A percentile compares a stretch with the other conserved stretches of the same genome.
Evolutionary conservation across 2,113 vertebrate genomes (phyloP).

Genomic region (Sitta europaea): DNA sequence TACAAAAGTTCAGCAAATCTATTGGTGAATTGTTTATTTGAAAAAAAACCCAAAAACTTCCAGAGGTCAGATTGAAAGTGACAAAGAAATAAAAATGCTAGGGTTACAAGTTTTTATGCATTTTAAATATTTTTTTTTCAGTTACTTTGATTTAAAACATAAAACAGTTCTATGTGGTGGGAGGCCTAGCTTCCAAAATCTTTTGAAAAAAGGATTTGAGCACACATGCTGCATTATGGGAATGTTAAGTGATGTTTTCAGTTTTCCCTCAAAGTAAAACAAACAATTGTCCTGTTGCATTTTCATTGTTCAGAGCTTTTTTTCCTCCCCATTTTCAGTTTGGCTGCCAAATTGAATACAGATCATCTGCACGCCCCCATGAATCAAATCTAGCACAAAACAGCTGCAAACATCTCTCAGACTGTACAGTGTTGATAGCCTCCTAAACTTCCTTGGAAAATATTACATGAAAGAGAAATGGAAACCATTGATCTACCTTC

Average conservation of each 20-base stretch:
- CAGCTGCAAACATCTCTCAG: neutral
- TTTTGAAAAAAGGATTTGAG: neutral
- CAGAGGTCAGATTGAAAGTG: neutral
- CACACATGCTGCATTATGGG: neutral
- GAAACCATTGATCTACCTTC: neutral
- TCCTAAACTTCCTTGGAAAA: neutral
- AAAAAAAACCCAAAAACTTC: neutral
- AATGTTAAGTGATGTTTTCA: neutral
- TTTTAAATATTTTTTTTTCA: neutral
- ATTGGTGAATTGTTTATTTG: neutral
- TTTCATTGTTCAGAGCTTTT: neutral
- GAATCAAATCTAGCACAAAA: neutral
- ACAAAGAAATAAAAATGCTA: neutral
- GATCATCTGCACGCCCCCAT: neutral
- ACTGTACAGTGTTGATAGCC: neutral
- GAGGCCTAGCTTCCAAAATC: neutral
- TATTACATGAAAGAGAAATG: neutral
- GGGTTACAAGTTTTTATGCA: neutral
- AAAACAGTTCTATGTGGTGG: neutral
- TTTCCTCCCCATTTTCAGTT: neutral
- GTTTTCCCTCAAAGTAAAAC: constrained; percentile 20
- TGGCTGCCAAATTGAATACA: neutral
- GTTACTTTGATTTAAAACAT: neutral
- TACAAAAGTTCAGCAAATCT: neutral
- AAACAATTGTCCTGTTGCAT: neutral